phyloP scores from a whole-genome alignment of 2,888 invertebrate species.

The Tenthredo livida region DNA sequence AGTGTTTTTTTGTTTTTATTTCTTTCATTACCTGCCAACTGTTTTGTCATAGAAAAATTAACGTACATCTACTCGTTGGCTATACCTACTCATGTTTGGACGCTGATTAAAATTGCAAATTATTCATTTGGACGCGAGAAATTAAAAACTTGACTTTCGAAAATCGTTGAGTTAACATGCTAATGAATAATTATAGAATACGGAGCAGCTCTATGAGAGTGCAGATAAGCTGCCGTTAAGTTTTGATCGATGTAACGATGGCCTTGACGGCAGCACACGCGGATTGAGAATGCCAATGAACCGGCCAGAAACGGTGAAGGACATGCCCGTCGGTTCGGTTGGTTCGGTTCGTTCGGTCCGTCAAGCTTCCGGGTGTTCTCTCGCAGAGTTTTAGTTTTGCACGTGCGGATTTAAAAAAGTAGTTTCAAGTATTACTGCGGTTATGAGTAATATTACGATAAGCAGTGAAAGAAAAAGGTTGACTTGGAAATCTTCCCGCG shows the following conservation, averaged over 20 bases:
- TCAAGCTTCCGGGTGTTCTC: constrained; percentile 47
- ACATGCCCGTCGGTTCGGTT: constrained; percentile 55
- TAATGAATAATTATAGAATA: background rate
- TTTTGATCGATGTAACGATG: constrained; percentile 53
- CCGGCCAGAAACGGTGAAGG: constrained; percentile 65
- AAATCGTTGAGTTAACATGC: background rate
- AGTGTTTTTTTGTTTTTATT: too few relatives aligned
- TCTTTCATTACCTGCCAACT: background rate
- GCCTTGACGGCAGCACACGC: constrained; percentile 71
- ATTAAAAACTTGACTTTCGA: background rate
- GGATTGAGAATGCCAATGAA: constrained; percentile 71
- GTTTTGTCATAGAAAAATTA: background rate
- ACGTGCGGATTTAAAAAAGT: constrained; percentile 17
- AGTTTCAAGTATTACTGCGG: constrained; percentile 1
- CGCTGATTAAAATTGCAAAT: background rate
- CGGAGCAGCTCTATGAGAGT: background rate
- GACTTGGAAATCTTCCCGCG: background rate
- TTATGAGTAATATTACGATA: constrained; percentile 16
- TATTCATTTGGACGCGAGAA: background rate
- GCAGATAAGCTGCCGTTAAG: constrained; percentile 48
- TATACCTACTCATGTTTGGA: background rate
- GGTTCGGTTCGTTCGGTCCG: background rate
- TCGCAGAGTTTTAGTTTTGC: background rate
- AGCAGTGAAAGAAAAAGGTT: background rate
- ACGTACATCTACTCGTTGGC: background rate